Evolutionary conservation across 2,113 vertebrate genomes (phyloP).

Genomic region (Echinops telfairi): DNA sequence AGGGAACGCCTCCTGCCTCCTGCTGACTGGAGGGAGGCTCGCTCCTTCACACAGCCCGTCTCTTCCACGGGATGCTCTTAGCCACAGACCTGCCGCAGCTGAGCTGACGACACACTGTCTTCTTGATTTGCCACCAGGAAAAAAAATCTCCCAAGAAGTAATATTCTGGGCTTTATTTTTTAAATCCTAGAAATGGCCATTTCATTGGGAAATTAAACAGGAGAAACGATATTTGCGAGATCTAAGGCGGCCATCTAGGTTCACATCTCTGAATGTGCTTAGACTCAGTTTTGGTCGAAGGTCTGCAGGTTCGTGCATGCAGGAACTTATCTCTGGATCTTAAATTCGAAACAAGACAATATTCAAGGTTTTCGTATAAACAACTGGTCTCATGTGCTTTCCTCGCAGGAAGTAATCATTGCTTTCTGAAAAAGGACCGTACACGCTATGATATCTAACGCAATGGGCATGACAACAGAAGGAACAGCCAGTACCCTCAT

Average conservation of each 20-base stretch:
- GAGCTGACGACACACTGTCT: neutral
- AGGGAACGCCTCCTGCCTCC: constrained; percentile 71
- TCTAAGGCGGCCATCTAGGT: too few species aligned
- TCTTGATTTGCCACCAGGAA: neutral
- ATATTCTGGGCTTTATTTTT: neutral
- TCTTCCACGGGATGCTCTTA: accelerated
- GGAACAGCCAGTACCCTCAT: neutral
- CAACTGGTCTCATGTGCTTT: neutral
- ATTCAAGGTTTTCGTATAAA: neutral
- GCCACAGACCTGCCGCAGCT: neutral
- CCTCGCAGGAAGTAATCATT: neutral
- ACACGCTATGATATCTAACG: neutral
- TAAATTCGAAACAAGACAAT: neutral
- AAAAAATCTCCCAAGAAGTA: neutral
- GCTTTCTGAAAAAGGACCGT: neutral
- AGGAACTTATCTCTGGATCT: neutral
- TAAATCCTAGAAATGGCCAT: neutral
- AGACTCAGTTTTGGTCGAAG: neutral
- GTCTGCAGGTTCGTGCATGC: accelerated
- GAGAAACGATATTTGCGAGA: neutral
- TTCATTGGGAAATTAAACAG: constrained; percentile 25
- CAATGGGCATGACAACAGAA: neutral
- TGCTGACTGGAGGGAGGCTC: constrained; percentile 35
- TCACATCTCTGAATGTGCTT: accelerated
- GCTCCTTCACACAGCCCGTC: neutral